Percentiles rank a stretch among this genome's conserved stretches.
phyloP scores from a whole-genome alignment of 2,888 invertebrate species.

The Ophion ventricosus region DNA sequence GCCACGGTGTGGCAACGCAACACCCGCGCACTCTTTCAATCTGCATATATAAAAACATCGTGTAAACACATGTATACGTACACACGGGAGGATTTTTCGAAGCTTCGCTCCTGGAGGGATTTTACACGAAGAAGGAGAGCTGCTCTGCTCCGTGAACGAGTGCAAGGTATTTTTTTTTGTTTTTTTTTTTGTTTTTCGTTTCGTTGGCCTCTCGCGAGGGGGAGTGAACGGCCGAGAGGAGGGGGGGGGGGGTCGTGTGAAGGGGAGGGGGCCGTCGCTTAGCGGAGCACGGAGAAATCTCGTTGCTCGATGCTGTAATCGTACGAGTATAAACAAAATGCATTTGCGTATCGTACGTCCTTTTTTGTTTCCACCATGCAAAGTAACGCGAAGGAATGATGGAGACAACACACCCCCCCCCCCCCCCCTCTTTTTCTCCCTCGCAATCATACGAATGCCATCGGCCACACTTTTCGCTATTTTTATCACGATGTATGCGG shows the following conservation, averaged over 20 bases:
- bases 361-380: not conserved
- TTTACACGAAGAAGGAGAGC: constrained; percentile 59
- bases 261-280: too few species aligned
- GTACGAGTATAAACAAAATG: not conserved
- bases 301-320: not conserved
- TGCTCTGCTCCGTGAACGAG: constrained; percentile 19
- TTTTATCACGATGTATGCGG: not conserved
- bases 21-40: constrained; percentile 3
- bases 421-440: not conserved
- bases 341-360: not conserved
- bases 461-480: too few species aligned
- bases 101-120: constrained; percentile 60
- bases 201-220: too few species aligned
- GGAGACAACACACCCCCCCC: not conserved
- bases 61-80: constrained; percentile 32
- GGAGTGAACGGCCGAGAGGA: not conserved
- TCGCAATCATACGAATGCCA: too few species aligned
- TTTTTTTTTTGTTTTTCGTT: not conserved
- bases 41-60: constrained; percentile 8
- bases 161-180: constrained; percentile 36
- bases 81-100: constrained; percentile 47
- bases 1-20: constrained; percentile 15
- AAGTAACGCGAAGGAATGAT: not conserved
- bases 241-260: too few species aligned
- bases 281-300: not conserved